Base-by-base conservation (phyloP, 2,113 vertebrate genomes). In the Xenus cinereus region DNA sequence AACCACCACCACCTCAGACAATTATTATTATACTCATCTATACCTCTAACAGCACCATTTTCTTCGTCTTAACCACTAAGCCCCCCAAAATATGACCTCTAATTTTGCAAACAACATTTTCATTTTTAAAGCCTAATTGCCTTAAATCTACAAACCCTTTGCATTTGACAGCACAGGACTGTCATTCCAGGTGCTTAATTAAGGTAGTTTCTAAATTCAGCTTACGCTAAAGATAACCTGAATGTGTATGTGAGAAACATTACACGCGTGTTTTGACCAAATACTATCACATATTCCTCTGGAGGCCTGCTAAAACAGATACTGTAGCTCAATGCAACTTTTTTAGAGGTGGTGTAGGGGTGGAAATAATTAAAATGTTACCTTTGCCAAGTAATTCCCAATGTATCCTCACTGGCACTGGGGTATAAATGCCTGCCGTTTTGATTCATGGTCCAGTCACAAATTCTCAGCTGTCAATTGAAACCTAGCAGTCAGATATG, bases 391-490 rank as follows among this genome's bases (percentile, higher is more conserved):
- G 99, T 98, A 99, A 99, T 99, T 99, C 99, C 99, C 99, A 99
- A 99, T 99, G 99, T 99, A 99, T 99, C 99, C 99, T 99, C 99
- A 99, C 98, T 99, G 99, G 99, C 98, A 99, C 99, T 99, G 99
- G 99, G 99, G 99, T 99, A 99, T 99, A 99, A 99, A 99, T 99
- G 99, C 99, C 99, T 99, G 99, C 99, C 98, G 99, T 99, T 99
- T 99, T 99, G 99, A 99, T 99, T 99, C 99, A 99, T 99, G 99
- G 99, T 99, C 99, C 99, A 99, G 99, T 99, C 99, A 99, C 99
- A 99, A 99, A 99, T 99, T 99, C 99, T 99, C 99, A 99, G 99
- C 99, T 99, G 99, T 99, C 99, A 99, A 99, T 99, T 99, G 98
- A 99, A 99, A 99, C 99, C 99, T 99, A 99, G 99, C 99, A 98